Percentiles rank a stretch among this genome's conserved stretches.
phyloP scores from a whole-genome alignment of 2,797 vertebrate genomes.

The Mormyrus proboscirostris region DNA sequence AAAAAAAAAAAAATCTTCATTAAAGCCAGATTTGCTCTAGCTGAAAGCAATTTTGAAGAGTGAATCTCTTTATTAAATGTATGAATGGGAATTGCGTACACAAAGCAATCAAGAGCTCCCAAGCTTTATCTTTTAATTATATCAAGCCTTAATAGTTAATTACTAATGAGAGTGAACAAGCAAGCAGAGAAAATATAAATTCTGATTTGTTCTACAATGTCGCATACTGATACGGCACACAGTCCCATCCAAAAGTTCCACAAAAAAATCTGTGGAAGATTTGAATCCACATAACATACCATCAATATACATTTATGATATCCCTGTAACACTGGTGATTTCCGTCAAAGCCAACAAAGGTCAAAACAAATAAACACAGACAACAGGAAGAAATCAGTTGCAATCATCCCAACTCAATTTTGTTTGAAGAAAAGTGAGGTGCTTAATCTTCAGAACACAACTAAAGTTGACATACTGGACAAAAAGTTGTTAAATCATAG shows the following conservation, averaged over 20 bases:
- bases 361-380: not conserved
- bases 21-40: not conserved
- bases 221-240: not conserved
- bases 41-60: not conserved
- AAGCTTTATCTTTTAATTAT: not conserved
- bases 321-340: not conserved
- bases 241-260: not conserved
- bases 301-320: not conserved
- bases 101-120: not conserved
- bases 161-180: not conserved
- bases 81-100: not conserved
- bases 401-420: not conserved
- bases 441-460: not conserved
- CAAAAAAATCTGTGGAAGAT: not conserved
- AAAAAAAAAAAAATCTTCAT: not conserved
- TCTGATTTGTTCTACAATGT: not conserved
- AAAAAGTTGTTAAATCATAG: conserved; percentile 29
- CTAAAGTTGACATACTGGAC: not conserved
- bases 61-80: not conserved
- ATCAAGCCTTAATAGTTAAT: not conserved
- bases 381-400: not conserved
- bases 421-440: not conserved
- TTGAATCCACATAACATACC: not conserved
- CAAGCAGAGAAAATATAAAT: not conserved
- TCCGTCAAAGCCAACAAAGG: not conserved